Evolutionary conservation across 2,888 invertebrate genomes (phyloP).

Genomic region (Serripes groenlandicus): DNA sequence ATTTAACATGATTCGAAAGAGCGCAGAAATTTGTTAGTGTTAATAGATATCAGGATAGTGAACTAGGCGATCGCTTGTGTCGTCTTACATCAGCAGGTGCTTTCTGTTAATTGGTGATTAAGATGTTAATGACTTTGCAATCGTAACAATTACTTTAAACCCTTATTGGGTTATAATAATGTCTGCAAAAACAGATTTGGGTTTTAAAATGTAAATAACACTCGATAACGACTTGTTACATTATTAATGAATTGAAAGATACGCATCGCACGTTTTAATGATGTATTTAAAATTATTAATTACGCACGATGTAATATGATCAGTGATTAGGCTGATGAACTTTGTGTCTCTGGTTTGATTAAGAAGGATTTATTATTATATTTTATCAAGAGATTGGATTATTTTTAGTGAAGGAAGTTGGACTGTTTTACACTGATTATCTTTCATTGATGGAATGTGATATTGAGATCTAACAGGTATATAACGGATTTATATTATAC

Average conservation of each 20-base stretch:
- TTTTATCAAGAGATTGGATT: neutral
- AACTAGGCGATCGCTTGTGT: slow-evolving; percentile 33
- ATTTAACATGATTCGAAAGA: slow-evolving; percentile 63
- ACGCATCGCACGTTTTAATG: slow-evolving; percentile 14
- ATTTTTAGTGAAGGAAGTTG: neutral
- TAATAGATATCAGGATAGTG: slow-evolving; percentile 45
- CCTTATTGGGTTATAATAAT: neutral
- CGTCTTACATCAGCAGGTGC: slow-evolving; percentile 54
- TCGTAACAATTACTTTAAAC: neutral
- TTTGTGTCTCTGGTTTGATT: too few relatives aligned
- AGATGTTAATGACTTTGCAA: slow-evolving; percentile 22
- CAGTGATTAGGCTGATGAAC: slow-evolving; percentile 8
- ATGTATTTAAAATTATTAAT: slow-evolving; percentile 13
- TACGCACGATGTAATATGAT: neutral
- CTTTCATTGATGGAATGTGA: too few relatives aligned
- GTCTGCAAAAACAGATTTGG: neutral
- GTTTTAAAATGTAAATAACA: neutral
- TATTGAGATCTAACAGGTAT: too few relatives aligned
- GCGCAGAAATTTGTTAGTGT: slow-evolving; percentile 60
- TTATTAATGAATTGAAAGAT: slow-evolving; percentile 15
- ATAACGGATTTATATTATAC: too few relatives aligned
- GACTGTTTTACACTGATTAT: too few relatives aligned
- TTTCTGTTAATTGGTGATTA: slow-evolving; percentile 62
- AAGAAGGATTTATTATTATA: slow-evolving; percentile 18
- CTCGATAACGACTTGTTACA: neutral